Conservation (phyloP, 2,113 vertebrate genomes). For the Aptenodytes forsteri region DNA sequence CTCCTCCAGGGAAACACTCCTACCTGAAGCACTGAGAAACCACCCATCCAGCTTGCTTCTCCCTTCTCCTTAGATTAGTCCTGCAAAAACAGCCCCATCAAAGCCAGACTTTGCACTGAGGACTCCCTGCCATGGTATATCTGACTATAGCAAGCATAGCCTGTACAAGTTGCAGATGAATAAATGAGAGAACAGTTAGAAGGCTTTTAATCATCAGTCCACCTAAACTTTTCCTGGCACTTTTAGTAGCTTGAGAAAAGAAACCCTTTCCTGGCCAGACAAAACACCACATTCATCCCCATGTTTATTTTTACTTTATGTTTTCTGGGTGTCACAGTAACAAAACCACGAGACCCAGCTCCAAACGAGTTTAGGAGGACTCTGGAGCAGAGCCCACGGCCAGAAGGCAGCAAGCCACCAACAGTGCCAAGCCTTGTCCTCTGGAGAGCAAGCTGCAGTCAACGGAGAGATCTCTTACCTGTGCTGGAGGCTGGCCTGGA, state of each 20-base stretch:
- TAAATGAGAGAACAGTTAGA: not conserved
- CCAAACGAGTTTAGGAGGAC: not conserved
- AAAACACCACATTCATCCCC: not conserved
- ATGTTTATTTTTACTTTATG: fast-evolving
- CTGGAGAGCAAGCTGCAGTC: not conserved
- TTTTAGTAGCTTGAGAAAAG: not conserved
- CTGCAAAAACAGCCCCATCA: not conserved
- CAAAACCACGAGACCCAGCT: not conserved
- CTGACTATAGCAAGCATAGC: no score
- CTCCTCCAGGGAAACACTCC: not conserved
- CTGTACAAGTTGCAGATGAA: fast-evolving
- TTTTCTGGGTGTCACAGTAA: not conserved
- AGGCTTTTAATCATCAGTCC: not conserved
- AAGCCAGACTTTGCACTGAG: not conserved
- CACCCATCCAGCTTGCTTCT: not conserved
- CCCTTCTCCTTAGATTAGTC: not conserved
- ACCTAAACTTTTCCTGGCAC: fast-evolving
- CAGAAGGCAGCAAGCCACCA: not conserved
- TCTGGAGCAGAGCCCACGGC: not conserved
- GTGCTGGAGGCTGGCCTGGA: not conserved
- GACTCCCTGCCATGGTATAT: fast-evolving
- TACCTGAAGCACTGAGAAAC: not conserved
- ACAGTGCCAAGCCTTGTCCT: not conserved
- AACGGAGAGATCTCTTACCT: not conserved
- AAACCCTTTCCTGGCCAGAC: not conserved